phyloP scores from a whole-genome alignment of 2,888 invertebrate species.

The Mantis religiosa region DNA sequence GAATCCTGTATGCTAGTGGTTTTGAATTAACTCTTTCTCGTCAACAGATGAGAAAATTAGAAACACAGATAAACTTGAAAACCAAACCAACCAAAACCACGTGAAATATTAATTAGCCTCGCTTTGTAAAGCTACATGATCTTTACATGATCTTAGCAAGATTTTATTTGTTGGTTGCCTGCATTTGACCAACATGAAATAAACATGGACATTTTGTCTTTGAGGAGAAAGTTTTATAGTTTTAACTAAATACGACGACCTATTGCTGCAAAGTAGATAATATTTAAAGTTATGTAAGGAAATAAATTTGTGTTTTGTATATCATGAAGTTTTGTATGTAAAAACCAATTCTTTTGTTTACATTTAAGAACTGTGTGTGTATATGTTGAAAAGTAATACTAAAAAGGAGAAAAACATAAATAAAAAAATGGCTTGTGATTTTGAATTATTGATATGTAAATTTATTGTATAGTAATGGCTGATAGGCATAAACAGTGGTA shows the following conservation, averaged over 20 bases:
- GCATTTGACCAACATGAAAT: too few species aligned
- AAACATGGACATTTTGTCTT: too few species aligned
- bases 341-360: background rate
- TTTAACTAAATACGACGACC: background rate
- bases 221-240: background rate
- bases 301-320: background rate
- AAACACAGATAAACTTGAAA: too few species aligned
- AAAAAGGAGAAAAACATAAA: background rate
- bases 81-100: too few species aligned
- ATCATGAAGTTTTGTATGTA: background rate
- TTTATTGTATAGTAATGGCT: background rate
- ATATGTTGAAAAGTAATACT: background rate
- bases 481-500: too few species aligned
- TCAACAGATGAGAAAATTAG: too few species aligned
- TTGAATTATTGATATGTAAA: background rate
- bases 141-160: background rate
- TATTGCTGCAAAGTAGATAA: background rate
- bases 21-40: background rate
- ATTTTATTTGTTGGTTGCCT: too few species aligned
- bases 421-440: background rate
- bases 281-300: background rate
- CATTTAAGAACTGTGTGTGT: background rate
- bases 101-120: too few species aligned
- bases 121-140: background rate
- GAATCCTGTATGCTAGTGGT: background rate